These are phyloP conservation scores for Lacerta bilineata DNA, from an alignment of 2,797 vertebrate genomes.

Conservation along the genomic window DNA sequence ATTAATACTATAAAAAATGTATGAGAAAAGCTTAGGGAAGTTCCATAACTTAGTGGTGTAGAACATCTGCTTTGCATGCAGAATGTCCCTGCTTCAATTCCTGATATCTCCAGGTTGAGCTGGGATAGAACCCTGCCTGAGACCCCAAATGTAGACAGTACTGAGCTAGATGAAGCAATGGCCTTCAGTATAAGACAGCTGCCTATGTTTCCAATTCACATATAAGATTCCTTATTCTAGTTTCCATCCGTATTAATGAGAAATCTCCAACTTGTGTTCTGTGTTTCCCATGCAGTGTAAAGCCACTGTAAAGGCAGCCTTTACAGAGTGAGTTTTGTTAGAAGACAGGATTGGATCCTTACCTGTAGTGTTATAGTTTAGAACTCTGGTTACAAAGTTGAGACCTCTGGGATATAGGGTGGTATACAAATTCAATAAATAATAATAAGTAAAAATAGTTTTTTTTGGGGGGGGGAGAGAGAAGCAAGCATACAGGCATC, in stretches of 20 bases:
- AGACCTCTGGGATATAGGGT: no score
- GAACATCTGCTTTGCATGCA: no score
- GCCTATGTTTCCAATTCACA: background rate
- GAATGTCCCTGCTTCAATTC: no score
- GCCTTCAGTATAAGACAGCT: no score
- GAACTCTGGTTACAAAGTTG: background rate
- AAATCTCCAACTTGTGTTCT: background rate
- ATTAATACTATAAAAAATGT: constrained; percentile 10
- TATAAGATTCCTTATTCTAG: background rate
- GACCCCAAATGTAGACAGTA: no score
- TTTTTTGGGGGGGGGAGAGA: background rate
- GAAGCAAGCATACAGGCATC: background rate
- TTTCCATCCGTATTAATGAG: background rate
- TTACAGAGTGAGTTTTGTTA: background rate
- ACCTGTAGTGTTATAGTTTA: background rate
- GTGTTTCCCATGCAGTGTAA: background rate
- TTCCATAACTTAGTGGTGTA: no score
- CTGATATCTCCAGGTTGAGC: no score
- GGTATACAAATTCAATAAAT: no score
- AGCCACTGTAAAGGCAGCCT: background rate
- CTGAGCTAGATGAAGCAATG: no score
- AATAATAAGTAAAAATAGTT: background rate
- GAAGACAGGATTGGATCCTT: background rate
- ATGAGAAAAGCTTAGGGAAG: background rate
- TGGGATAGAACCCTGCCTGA: no score